Base-by-base conservation (phyloP, 2,888 invertebrate genomes). In the Orthosia gothica region DNA sequence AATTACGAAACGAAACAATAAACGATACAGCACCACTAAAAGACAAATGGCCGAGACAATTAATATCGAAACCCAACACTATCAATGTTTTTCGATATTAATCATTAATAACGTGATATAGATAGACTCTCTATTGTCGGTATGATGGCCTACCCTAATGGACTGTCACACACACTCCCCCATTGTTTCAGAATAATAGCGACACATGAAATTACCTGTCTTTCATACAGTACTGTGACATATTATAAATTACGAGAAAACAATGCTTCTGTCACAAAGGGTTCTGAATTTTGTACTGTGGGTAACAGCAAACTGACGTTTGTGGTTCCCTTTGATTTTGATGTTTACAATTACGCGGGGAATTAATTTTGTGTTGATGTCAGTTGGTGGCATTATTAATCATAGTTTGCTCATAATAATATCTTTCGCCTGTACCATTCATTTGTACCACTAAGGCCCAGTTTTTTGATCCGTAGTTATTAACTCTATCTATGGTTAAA, bases 131-230 rank as follows among this genome's bases (percentile, higher is more conserved):
- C 91, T 83, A 91, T 91, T 93, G 92, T 93, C 80, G 86, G 84
- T 85, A 83, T 92, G 92, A 92, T 90, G 89, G 88, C 79, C 87
- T 79, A 69, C 80, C 88, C 91, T 95, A 96, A 95, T 95, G 95
- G 94, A 91, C 91, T 95, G 95, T 95, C 95, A 94, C 86, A 81
- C 76, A 87, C 95, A 95, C 89, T 82, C 88, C 79, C 84, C 94
- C 90, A 94, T 95, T 95, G 95, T 95, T 94, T 92, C 91, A 89
- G 91, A 87, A 92, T 92, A 92, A 92, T 91, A 89, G 89, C 89
- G 91, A 91, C 91, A 93, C 90, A 91, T 92, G 93, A 92, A 95
- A 95, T 95, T 94, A 93, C 94, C 94, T 94, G 94, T 93, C 93
- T 92, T 91, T 91, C 91, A 90, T 90, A 84, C 86, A 87, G 82